Evolutionary conservation across 2,113 vertebrate species (phyloP).

Genomic region (Buteo buteo): DNA sequence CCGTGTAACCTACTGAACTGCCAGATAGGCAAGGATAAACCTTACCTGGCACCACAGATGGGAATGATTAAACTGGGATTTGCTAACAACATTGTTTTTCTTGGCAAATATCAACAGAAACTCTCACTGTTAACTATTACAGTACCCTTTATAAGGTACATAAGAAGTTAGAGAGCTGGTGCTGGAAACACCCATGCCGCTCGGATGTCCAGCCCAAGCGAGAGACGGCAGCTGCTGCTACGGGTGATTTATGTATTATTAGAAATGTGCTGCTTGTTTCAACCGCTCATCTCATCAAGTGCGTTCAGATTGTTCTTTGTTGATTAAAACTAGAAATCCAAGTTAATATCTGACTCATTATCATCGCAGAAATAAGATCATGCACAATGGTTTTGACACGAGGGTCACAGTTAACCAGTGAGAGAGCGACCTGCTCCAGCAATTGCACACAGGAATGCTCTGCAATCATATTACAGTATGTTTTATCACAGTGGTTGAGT

Average conservation of each 20-base stretch:
- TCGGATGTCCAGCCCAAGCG: fast-evolving
- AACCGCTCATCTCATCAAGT: neutral
- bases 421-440: neutral
- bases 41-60: too few relatives aligned
- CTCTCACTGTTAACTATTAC: neutral
- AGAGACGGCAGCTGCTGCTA: neutral
- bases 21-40: fast-evolving
- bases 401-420: neutral
- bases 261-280: neutral
- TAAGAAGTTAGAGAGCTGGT: neutral
- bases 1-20: neutral
- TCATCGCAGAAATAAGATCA: neutral
- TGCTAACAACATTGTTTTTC: neutral
- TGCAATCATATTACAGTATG: neutral
- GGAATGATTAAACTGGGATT: neutral
- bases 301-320: neutral
- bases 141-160: neutral
- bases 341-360: neutral
- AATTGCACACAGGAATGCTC: neutral
- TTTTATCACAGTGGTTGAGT: neutral
- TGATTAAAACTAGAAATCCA: neutral
- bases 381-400: neutral
- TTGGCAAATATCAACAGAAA: neutral
- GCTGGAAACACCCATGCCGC: neutral
- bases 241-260: neutral